Evolutionary conservation across 2,797 vertebrate species (phyloP).

Genomic region (Sus cebifrons): DNA sequence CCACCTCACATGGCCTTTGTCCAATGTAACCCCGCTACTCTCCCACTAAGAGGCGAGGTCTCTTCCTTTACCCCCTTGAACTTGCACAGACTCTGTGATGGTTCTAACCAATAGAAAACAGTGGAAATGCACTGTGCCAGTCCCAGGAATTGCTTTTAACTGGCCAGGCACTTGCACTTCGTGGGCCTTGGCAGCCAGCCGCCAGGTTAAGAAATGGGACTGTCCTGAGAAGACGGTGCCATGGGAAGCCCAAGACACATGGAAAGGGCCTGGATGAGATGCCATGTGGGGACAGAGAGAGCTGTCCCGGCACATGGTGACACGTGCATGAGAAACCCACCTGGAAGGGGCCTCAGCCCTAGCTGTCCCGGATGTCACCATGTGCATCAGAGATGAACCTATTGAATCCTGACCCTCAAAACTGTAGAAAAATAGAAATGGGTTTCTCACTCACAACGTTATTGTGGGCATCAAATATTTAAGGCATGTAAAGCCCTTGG

Average conservation of each 20-base stretch:
- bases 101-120: neutral
- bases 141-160: neutral
- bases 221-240: neutral
- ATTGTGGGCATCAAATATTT: neutral
- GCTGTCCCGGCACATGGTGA: neutral
- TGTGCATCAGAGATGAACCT: neutral
- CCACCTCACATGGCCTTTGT: neutral
- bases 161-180: neutral
- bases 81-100: neutral
- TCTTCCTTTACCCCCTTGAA: neutral
- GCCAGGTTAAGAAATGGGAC: neutral
- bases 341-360: neutral
- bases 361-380: neutral
- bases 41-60: neutral
- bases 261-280: neutral
- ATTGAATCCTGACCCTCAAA: neutral
- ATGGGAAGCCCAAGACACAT: neutral
- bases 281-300: neutral
- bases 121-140: neutral
- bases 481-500: neutral
- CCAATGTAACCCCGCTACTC: neutral
- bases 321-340: neutral
- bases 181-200: neutral
- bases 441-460: neutral
- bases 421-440: neutral